These are phyloP conservation scores for Pectinophora gossypiella DNA, from an alignment of 1,140 invertebrate genomes.

Conservation along the genomic window DNA sequence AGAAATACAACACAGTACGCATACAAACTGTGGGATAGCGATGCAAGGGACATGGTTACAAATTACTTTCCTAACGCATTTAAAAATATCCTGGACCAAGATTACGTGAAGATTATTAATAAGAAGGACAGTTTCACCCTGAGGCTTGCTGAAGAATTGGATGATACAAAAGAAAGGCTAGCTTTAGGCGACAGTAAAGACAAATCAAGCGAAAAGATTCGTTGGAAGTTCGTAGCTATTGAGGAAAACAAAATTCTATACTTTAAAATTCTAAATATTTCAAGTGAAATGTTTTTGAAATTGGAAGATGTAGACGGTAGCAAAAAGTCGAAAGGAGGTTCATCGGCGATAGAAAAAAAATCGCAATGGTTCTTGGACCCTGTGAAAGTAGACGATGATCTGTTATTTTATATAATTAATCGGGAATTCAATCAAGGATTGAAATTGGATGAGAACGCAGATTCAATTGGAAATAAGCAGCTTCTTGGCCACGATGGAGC, in stretches of 20 bases:
- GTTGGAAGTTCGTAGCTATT: conserved; percentile 23
- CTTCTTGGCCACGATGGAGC: conserved; percentile 17
- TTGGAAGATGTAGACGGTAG: conserved; percentile 17
- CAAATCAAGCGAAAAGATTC: conserved; percentile 12
- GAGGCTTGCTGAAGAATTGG: conserved; percentile 14
- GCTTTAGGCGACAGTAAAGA: conserved; percentile 18
- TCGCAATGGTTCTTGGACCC: conserved; percentile 16
- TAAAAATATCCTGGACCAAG: conserved; percentile 18
- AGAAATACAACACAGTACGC: conserved; percentile 18
- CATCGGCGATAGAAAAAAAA: conserved; percentile 3
- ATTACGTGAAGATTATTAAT: conserved; percentile 20
- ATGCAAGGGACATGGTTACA: conserved; percentile 11
- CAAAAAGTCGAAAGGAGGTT: conserved; percentile 14
- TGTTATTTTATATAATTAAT: conserved; percentile 18
- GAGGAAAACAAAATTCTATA: conserved; percentile 15
- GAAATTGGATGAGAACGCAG: conserved; percentile 10
- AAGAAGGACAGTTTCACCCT: conserved; percentile 18
- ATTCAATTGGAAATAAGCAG: conserved; percentile 5
- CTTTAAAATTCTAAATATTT: conserved; percentile 23
- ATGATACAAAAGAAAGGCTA: conserved; percentile 14
- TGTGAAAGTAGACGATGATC: conserved; percentile 6
- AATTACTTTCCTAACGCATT: conserved; percentile 22
- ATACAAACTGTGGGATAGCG: conserved; percentile 23
- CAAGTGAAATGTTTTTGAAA: conserved; percentile 18
- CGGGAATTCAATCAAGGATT: conserved; percentile 12